Percentiles rank a stretch among this genome's conserved stretches.
Evolutionary conservation across 2,113 vertebrate genomes (phyloP).

Genomic region (Brachyistius frenatus): DNA sequence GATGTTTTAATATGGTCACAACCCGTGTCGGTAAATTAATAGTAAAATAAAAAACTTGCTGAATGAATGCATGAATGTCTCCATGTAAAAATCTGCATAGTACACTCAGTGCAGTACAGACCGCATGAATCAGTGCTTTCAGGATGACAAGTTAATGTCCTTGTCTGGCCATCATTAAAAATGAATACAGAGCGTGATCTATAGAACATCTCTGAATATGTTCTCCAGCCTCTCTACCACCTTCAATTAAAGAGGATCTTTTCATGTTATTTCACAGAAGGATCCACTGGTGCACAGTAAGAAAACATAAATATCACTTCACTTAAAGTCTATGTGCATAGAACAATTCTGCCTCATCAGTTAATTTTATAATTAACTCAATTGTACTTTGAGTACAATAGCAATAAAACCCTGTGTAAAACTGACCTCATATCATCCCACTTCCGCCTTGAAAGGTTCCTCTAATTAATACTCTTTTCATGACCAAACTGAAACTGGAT

Average conservation of each 20-base stretch:
- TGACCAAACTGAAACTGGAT: constrained; percentile 64
- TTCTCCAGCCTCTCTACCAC: not conserved
- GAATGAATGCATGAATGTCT: not conserved
- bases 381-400: constrained; percentile 43
- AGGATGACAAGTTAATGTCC: constrained; percentile 29
- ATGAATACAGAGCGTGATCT: constrained; percentile 19
- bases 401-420: constrained; percentile 53
- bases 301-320: constrained; percentile 16
- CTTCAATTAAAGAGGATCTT: constrained; percentile 25
- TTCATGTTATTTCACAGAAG: constrained; percentile 29
- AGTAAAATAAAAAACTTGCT: not conserved
- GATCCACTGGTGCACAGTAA: not conserved
- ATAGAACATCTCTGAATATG: constrained; percentile 19
- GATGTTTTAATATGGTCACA: no score
- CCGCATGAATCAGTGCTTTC: constrained; percentile 27
- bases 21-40: not conserved
- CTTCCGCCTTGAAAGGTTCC: constrained; percentile 59
- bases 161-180: constrained; percentile 43
- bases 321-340: constrained; percentile 16
- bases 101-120: constrained; percentile 6
- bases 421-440: constrained; percentile 64
- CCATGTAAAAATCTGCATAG: constrained; percentile 2
- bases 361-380: constrained; percentile 58
- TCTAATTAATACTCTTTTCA: constrained; percentile 65
- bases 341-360: constrained; percentile 37